Conservation (phyloP, 2,113 vertebrate genomes). For the Ceyx cyanopectus region DNA sequence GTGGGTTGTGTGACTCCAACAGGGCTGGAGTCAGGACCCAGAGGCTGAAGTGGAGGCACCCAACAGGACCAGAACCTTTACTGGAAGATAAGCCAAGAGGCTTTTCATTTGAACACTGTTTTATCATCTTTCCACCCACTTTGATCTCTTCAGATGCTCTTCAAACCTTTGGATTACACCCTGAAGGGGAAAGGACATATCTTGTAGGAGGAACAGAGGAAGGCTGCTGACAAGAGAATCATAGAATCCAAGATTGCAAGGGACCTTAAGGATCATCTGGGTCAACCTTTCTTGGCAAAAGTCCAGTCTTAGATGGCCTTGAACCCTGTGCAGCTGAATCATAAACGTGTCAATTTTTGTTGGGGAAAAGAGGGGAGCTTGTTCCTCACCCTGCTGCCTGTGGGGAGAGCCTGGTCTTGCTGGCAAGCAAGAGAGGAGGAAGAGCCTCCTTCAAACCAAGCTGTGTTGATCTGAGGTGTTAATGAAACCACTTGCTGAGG, state of each 20-base stretch:
- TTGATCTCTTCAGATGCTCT: not conserved
- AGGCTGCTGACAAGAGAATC: not conserved
- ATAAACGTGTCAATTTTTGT: not conserved
- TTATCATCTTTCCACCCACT: not conserved
- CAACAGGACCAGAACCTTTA: not conserved
- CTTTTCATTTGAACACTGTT: not conserved
- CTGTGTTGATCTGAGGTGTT: not conserved
- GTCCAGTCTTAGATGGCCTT: not conserved
- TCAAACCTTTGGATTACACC: not conserved
- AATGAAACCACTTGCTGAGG: not conserved
- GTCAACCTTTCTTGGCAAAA: not conserved
- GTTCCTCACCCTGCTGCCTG: not conserved
- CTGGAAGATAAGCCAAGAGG: not conserved
- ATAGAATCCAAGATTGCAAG: not conserved
- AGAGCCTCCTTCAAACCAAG: not conserved
- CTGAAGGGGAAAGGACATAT: not conserved
- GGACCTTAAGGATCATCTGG: not conserved
- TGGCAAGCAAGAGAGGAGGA: not conserved
- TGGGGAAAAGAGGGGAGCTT: not conserved
- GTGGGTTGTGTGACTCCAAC: not conserved
- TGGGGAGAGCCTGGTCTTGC: rapidly evolving
- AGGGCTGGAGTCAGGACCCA: not conserved
- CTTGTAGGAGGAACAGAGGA: not conserved
- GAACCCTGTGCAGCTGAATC: not conserved
- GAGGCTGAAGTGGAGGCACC: not conserved